Evolutionary conservation across 2,888 invertebrate species (phyloP).

Genomic region (Unio delphinus): DNA sequence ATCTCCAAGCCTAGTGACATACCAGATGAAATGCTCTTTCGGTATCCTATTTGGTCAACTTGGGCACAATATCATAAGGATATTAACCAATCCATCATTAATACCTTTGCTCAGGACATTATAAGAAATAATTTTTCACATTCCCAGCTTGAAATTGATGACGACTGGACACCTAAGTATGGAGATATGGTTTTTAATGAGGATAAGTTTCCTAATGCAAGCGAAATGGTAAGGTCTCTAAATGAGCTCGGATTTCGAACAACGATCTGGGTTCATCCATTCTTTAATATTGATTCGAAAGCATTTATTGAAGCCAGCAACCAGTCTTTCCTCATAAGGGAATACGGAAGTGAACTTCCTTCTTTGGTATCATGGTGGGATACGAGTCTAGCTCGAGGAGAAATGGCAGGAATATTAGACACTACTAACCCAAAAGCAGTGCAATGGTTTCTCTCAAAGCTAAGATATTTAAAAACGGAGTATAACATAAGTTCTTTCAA

Average conservation of each 20-base stretch:
- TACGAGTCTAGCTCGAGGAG: conserved; percentile 70
- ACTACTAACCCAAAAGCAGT: conserved; percentile 87
- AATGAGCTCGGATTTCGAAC: conserved; percentile 79
- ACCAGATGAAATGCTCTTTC: conserved; percentile 81
- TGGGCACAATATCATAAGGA: conserved; percentile 84
- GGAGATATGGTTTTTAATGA: conserved; percentile 84
- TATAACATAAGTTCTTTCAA: conserved; percentile 90
- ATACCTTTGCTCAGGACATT: conserved; percentile 51
- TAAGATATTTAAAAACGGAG: conserved; percentile 78
- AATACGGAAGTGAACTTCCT: conserved; percentile 43
- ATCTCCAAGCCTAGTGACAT: conserved; percentile 74
- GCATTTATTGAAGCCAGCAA: conserved; percentile 87
- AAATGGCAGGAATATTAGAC: conserved; percentile 84
- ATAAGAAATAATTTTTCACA: conserved; percentile 42
- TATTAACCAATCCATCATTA: conserved; percentile 76
- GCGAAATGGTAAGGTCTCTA: conserved; percentile 73
- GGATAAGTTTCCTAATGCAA: conserved; percentile 81
- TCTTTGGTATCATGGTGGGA: conserved; percentile 83
- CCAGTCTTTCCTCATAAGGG: conserved; percentile 73
- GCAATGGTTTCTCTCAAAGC: conserved; percentile 82
- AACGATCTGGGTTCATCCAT: conserved; percentile 79
- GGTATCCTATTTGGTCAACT: conserved; percentile 89
- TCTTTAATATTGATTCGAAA: conserved; percentile 80
- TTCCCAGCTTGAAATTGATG: conserved; percentile 79
- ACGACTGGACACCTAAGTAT: conserved; percentile 90